phyloP scores from a whole-genome alignment of 2,113 vertebrate genomes.

The Chionodraco myersi region DNA sequence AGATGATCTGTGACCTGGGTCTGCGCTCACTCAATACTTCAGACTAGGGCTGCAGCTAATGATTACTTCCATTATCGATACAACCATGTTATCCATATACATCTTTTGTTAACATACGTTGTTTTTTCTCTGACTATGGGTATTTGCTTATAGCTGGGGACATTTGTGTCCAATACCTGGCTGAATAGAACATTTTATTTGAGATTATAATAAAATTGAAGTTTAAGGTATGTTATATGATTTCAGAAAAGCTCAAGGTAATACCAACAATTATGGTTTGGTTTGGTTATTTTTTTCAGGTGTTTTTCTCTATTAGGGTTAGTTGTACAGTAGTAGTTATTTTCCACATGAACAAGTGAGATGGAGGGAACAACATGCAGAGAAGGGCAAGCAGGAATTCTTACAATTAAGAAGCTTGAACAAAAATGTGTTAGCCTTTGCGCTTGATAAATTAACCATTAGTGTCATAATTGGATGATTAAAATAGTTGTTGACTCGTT shows the following conservation, averaged over 20 bases:
- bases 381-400: not conserved
- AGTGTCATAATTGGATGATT: not conserved
- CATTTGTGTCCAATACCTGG: not conserved
- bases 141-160: not conserved
- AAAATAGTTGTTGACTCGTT: not conserved
- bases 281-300: too few species aligned
- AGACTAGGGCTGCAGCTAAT: not conserved
- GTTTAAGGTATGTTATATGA: not conserved
- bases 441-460: not conserved
- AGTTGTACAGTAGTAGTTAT: too few species aligned
- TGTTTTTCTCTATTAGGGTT: too few species aligned
- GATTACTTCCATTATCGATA: not conserved
- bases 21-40: not conserved
- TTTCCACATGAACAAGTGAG: too few species aligned
- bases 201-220: not conserved
- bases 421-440: not conserved
- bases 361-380: too few species aligned
- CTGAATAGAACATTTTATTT: not conserved
- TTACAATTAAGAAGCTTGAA: not conserved
- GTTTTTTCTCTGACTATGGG: not conserved
- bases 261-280: not conserved
- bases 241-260: not conserved
- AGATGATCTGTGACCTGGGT: slow-evolving; percentile 44
- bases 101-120: not conserved
- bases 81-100: not conserved